Evolutionary conservation across 2,888 invertebrate species (phyloP), one percentile per base, ranked within the genome.

Genomic region (Carterocephalus palaemon): DNA sequence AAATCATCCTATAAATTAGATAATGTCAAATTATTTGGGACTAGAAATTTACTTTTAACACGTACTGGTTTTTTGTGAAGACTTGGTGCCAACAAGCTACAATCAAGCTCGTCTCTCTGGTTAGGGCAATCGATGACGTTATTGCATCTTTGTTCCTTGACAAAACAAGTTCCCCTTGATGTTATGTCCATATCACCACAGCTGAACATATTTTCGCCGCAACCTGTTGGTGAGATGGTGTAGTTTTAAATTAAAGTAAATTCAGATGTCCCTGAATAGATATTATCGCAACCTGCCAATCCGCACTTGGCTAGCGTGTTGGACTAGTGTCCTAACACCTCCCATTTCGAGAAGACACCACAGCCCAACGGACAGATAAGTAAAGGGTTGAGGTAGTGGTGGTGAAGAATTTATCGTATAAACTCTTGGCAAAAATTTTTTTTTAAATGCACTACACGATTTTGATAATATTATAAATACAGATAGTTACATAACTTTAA

Each of bases 21-120:
- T n/a, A n/a, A n/a, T n/a, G n/a, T n/a, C n/a, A n/a, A n/a, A n/a
- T n/a, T n/a, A n/a, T n/a, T n/a, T n/a, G n/a, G n/a, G n/a, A n/a
- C n/a, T n/a, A n/a, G n/a, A 6, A n/a, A 4, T 20, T 20, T 20
- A 6, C 1, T 22, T 22, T 5, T 20, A 6, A 17, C 6, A 29
- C 68, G 59, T 70, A 88, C 88, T 4, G 83, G 79, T 56, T 88
- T 84, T 32, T 78, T 78, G 16, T 84, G 81, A 38, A 91, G 67
- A 55, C 82, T 88, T 8, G 88, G 88, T 0, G 91, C 88, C 36
- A 95, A 79, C 65, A 93, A 86, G 31, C 88, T 90, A 64, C 95
- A 96, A 51, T 93, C 93, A 12, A 84, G 72, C 79, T 95, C 95
- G 59, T 95, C 95, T 64, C 89, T 91, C 13, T 91, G 91, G 59